These are phyloP conservation scores for Horisme vitalbata DNA, from an alignment of 2,888 invertebrate species.

Conservation along the genomic window DNA sequence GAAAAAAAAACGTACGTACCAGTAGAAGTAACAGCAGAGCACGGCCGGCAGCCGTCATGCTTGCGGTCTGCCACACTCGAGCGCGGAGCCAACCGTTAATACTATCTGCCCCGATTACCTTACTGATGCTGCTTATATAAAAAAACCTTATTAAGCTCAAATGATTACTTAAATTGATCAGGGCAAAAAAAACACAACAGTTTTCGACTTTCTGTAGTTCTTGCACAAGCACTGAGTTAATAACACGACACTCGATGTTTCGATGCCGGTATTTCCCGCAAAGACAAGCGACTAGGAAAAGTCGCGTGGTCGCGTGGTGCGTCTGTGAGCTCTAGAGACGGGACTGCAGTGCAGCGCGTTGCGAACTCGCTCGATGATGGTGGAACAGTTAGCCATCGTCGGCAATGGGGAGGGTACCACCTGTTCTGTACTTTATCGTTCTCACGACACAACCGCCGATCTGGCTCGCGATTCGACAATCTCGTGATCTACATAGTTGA, in stretches of 20 bases:
- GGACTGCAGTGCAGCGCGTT: conserved; percentile 68
- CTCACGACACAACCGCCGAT: conserved; percentile 74
- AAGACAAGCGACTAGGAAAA: conserved; percentile 34
- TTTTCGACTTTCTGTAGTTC: conserved; percentile 29
- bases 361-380: conserved; percentile 60
- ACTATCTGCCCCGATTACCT: conserved; percentile 82
- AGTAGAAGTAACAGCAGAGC: conserved; percentile 70
- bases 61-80: conserved; percentile 80
- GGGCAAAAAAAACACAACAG: conserved; percentile 33
- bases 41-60: conserved; percentile 77
- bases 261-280: conserved; percentile 41
- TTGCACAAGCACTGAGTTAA: conserved; percentile 42
- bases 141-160: conserved; percentile 41
- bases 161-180: conserved; percentile 29
- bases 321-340: conserved; percentile 59
- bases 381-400: conserved; percentile 73
- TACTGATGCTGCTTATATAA: conserved; percentile 64
- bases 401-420: conserved; percentile 71
- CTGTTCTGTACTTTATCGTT: conserved; percentile 74
- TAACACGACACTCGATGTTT: conserved; percentile 25
- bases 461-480: conserved; percentile 65
- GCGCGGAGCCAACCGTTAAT: conserved; percentile 81
- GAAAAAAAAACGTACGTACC: conserved; percentile 67
- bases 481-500: conserved; percentile 78
- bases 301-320: conserved; percentile 58